phyloP scores from a whole-genome alignment of 2,888 invertebrate genomes.

The Hemicrepidius hirtus region DNA sequence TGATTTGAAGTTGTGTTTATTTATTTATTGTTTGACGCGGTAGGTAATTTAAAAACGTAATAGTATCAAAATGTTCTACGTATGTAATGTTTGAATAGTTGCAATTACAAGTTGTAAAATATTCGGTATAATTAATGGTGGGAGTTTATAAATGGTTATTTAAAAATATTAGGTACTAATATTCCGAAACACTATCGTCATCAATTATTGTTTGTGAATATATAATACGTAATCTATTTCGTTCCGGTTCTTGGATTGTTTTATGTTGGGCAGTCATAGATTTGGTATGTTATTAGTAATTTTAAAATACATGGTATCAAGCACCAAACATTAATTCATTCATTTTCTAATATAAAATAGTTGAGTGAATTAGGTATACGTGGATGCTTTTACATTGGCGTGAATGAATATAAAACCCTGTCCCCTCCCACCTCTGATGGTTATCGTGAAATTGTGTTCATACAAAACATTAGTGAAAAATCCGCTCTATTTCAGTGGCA shows the following conservation, averaged over 20 bases:
- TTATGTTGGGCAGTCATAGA: slow-evolving; percentile 10
- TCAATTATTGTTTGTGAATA: not conserved
- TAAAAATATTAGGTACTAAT: too few relatives aligned
- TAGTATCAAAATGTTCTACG: too few relatives aligned
- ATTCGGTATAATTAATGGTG: too few relatives aligned
- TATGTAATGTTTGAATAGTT: too few relatives aligned
- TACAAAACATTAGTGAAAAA: too few relatives aligned
- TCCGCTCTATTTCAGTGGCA: not conserved
- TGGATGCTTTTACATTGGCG: not conserved
- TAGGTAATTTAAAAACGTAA: too few relatives aligned
- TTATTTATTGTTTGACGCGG: too few relatives aligned
- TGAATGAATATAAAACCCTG: slow-evolving; percentile 2
- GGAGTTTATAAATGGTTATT: too few relatives aligned
- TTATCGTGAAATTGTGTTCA: slow-evolving; percentile 1
- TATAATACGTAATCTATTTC: slow-evolving; percentile 20
- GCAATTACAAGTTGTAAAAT: too few relatives aligned
- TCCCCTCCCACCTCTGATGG: not conserved
- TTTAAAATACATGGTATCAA: slow-evolving; percentile 7
- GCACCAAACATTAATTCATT: not conserved
- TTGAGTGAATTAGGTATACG: not conserved
- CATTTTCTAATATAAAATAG: slow-evolving; percentile 4
- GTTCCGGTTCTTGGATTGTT: slow-evolving; percentile 18
- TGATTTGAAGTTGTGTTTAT: too few relatives aligned
- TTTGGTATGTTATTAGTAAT: slow-evolving; percentile 15
- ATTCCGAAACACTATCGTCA: not conserved